Evolutionary conservation across 2,888 invertebrate genomes (phyloP), one percentile per base, ranked within the genome.

Genomic region (Tiphia femorata): DNA sequence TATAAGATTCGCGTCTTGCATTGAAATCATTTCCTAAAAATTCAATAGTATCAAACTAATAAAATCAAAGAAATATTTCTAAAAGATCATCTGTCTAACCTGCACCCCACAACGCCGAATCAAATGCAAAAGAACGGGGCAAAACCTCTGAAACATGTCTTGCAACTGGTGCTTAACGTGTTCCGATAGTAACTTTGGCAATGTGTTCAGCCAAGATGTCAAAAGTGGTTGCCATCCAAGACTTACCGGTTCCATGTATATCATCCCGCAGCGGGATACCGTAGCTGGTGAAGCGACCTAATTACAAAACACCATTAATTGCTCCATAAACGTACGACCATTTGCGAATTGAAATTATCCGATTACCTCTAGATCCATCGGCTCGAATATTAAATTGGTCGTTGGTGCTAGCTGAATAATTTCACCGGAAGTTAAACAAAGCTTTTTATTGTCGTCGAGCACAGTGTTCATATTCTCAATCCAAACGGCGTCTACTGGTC

Each of bases 381-480:
- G 95, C 79, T 98, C 97, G 80, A 96, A 98, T 49, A 98, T 89
- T 37, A 97, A 85, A 84, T 95, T 97, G 12, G 96, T 97, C 0
- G 93, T 92, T 5, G 91, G 90, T 0, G 96, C 92, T 55, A 97
- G 86, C 81, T 95, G 95, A 51, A 97, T 97, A 73, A 97, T 97
- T 85, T 98, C 97, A 0, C 97, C 97, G 20, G 96, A 97, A 94
- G 97, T 97, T 12, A 98, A 85, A 72, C 97, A 98, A 10, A 98
- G 85, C 79, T 97, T 97, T 84, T 96, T 97, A 79, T 97, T 97
- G 77, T 97, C 97, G 78, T 97, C 97, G 49, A 98, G 83, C 0
- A 97, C 97, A 0, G 97, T 97, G 79, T 97, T 97, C 89, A 97
- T 91, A 78, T 96, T 97, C 84, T 97, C 97, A 71, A 97, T 96